phyloP scores from a whole-genome alignment of 2,113 vertebrate genomes.

The Ciconia maguari region DNA sequence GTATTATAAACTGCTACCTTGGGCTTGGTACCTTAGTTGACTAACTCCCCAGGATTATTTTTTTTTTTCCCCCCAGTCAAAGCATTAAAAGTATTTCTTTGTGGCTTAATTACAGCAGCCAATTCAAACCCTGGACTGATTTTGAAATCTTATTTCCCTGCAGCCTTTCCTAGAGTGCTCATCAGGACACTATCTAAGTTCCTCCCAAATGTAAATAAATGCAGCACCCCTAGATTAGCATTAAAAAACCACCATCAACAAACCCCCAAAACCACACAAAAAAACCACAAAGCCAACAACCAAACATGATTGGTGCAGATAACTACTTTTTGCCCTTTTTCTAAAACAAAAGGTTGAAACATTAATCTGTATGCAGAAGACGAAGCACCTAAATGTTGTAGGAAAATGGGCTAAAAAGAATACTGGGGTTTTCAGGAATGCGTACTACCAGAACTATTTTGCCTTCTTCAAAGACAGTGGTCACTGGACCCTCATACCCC shows the following conservation, averaged over 20 bases:
- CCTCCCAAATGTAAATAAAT: not conserved
- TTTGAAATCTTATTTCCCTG: not conserved
- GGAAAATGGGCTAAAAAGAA: not conserved
- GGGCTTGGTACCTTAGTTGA: not conserved
- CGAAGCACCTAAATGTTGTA: not conserved
- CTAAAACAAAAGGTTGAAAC: not conserved
- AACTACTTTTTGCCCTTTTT: not conserved
- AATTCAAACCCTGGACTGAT: not conserved
- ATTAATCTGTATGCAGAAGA: not conserved
- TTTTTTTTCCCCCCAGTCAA: not conserved
- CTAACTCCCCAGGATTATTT: constrained; percentile 3
- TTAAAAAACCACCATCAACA: not conserved
- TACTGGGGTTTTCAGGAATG: not conserved
- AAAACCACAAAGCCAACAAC: not conserved
- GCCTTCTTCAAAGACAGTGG: not conserved
- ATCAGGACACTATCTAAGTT: not conserved
- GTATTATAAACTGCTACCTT: not conserved
- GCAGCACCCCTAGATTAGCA: not conserved
- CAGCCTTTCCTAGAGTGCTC: not conserved
- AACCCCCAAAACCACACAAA: not conserved
- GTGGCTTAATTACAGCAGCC: not conserved
- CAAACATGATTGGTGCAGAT: not conserved
- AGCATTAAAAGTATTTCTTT: not conserved
- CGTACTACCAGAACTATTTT: not conserved
- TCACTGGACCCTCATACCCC: not conserved